These are phyloP conservation scores for Megaptera novaeangliae DNA, from an alignment of 2,113 vertebrate genomes.

Conservation along the genomic window DNA sequence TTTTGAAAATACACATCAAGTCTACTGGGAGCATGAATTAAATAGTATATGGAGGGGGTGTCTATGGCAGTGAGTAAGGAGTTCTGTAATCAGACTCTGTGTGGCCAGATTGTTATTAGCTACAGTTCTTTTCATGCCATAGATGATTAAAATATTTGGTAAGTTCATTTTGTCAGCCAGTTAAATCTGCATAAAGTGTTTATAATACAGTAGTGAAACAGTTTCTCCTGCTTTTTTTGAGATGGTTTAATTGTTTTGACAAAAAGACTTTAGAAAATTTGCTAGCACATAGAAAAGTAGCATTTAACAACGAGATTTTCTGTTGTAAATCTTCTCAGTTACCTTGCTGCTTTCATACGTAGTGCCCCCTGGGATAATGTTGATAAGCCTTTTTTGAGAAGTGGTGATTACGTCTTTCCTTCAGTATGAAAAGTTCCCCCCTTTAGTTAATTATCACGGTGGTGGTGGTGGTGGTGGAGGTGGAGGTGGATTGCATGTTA, in stretches of 20 bases:
- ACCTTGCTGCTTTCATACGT: not conserved
- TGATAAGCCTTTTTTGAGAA: not conserved
- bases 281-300: not conserved
- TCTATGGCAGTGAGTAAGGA: not conserved
- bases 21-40: not conserved
- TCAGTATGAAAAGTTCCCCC: conserved; percentile 82
- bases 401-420: conserved; percentile 82
- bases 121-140: conserved; percentile 7
- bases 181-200: not conserved
- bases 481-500: conserved; percentile 79
- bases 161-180: not conserved
- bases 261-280: not conserved
- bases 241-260: not conserved
- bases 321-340: not conserved
- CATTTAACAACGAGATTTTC: not conserved
- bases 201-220: not conserved
- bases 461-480: conserved; percentile 53
- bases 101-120: not conserved
- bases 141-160: not conserved
- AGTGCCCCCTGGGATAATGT: not conserved
- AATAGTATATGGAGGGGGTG: not conserved
- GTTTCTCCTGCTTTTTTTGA: not conserved
- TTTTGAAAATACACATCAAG: not conserved
- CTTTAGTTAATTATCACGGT: conserved; percentile 68
- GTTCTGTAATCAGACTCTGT: not conserved